Conservation (phyloP, 1,140 invertebrate species). For the Patella vulgata region DNA sequence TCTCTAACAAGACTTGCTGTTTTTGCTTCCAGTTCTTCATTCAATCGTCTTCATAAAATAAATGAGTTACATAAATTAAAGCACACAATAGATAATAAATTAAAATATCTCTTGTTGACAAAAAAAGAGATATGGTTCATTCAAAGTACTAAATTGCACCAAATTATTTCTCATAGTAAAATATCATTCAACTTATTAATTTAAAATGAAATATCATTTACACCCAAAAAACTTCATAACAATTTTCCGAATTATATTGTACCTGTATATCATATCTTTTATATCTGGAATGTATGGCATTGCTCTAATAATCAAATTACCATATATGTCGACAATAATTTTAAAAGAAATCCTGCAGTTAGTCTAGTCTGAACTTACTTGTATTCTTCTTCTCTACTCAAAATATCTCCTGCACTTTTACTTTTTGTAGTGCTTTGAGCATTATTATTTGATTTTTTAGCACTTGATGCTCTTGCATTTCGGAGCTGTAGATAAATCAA, state of each 20-base stretch:
- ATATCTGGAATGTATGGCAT: too few relatives aligned
- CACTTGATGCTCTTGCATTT: too few relatives aligned
- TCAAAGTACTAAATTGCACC: not conserved
- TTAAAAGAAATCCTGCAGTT: not conserved
- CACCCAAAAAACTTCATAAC: not conserved
- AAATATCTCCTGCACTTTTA: constrained; percentile 37
- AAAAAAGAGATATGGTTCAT: not conserved
- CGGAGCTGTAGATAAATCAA: too few relatives aligned
- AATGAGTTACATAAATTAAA: constrained; percentile 2
- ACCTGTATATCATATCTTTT: not conserved
- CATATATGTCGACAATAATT: not conserved
- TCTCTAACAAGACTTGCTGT: constrained; percentile 61
- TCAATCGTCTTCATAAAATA: constrained; percentile 55
- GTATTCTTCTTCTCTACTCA: constrained; percentile 58
- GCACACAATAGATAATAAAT: not conserved
- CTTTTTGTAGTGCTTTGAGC: too few relatives aligned
- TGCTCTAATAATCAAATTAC: too few relatives aligned
- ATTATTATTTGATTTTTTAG: too few relatives aligned
- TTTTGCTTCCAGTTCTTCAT: constrained; percentile 64
- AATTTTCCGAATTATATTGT: not conserved
- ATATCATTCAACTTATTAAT: too few relatives aligned
- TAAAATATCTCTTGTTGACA: not conserved
- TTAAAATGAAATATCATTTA: too few relatives aligned
- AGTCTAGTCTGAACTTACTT: constrained; percentile 39
- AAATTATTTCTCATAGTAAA: too few relatives aligned